phyloP scores from a whole-genome alignment of 2,797 vertebrate genomes.

The Rhadinocentrus ornatus region DNA sequence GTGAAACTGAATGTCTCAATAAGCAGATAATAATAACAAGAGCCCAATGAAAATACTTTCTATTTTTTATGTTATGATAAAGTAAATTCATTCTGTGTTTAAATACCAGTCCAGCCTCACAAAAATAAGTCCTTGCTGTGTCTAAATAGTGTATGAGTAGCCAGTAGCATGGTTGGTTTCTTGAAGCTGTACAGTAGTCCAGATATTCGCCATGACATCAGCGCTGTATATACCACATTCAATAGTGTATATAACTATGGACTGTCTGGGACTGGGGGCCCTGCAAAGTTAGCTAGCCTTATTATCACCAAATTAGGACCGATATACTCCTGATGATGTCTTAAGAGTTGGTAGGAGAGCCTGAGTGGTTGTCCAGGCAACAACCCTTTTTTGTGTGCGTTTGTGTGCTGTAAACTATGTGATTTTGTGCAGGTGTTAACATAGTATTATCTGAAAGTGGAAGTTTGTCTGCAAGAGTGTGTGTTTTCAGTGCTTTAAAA shows the following conservation, averaged over 20 bases:
- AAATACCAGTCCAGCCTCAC: slow-evolving; percentile 39
- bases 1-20: background rate
- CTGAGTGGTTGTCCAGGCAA: slow-evolving; percentile 21
- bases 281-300: slow-evolving; percentile 56
- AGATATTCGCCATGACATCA: slow-evolving; percentile 73
- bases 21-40: background rate
- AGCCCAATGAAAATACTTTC: slow-evolving; percentile 22
- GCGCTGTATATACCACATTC: slow-evolving; percentile 47
- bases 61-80: slow-evolving; percentile 18
- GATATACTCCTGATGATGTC: slow-evolving; percentile 58
- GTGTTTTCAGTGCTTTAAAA: slow-evolving; percentile 43
- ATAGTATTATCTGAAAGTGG: slow-evolving; percentile 43
- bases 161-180: slow-evolving; percentile 16
- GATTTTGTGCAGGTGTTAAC: slow-evolving; percentile 38
- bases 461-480: slow-evolving; percentile 44
- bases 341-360: slow-evolving; percentile 40
- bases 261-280: slow-evolving; percentile 46
- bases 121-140: slow-evolving; percentile 54
- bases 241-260: slow-evolving; percentile 70
- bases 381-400: slow-evolving; percentile 18
- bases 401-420: slow-evolving; percentile 14
- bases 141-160: slow-evolving; percentile 59
- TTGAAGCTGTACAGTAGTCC: slow-evolving; percentile 66
- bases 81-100: slow-evolving; percentile 55
- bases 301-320: slow-evolving; percentile 82